Evolutionary conservation across 2,888 invertebrate species (phyloP).

Genomic region (Trilocha varians): DNA sequence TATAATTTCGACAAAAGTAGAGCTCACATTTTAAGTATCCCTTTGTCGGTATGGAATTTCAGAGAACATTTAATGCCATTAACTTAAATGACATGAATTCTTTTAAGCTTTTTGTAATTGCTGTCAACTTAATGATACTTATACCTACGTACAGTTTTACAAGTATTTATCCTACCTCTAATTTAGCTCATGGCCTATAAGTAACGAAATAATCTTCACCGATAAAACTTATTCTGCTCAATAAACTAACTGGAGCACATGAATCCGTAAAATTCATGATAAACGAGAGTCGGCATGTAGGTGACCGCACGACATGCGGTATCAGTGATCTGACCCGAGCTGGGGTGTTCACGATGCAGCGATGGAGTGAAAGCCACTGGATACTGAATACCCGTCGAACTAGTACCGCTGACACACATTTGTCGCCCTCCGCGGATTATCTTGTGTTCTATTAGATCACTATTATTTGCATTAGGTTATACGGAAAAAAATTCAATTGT

Average conservation of each 20-base stretch:
- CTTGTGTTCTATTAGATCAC: slow-evolving; percentile 3
- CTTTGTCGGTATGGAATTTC: background rate
- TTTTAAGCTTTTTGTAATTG: background rate
- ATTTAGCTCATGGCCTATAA: too few relatives aligned
- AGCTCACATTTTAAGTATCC: background rate
- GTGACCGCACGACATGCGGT: slow-evolving; percentile 13
- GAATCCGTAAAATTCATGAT: background rate
- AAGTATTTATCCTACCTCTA: too few relatives aligned
- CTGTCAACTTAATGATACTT: background rate
- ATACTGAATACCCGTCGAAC: slow-evolving; percentile 44
- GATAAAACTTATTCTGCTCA: background rate
- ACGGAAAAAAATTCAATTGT: too few relatives aligned
- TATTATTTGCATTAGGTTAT: background rate
- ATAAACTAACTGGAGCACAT: background rate
- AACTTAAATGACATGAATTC: slow-evolving; percentile 9
- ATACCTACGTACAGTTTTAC: too few relatives aligned
- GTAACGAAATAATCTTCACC: too few relatives aligned
- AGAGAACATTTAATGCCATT: background rate
- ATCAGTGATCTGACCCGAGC: slow-evolving; percentile 36
- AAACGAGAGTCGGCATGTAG: background rate
- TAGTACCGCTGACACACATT: slow-evolving; percentile 46
- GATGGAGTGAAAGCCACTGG: slow-evolving; percentile 20
- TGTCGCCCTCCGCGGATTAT: slow-evolving; percentile 13
- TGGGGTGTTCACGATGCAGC: slow-evolving; percentile 23
- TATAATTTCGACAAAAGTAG: slow-evolving; percentile 14